Base-by-base conservation (phyloP, 2,888 invertebrate species). In the Salpingus planirostris region DNA sequence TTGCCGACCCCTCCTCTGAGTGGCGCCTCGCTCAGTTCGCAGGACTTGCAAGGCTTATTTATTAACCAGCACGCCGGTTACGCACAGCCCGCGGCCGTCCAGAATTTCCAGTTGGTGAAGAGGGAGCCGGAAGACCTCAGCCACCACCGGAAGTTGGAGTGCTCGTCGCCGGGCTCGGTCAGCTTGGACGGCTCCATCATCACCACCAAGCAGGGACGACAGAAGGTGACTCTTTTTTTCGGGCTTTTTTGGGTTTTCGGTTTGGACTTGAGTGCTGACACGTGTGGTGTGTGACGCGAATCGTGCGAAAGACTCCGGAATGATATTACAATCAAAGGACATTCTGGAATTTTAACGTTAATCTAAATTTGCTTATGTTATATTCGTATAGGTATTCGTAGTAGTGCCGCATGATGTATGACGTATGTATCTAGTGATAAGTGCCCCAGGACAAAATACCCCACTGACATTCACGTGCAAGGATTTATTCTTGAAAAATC, bases 41-140 rank as follows among this genome's bases (percentile, higher is more conserved):
- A 66, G 55, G 70, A 70, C 52, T 62, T 70, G 50, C 69, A 68
- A 55, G 68, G 69, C 48, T 62, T 70, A 55, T 70, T 70, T 60
- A 64, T 69, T 54, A 69, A 62, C 71, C 73, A 73, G 69, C 73
- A 73, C 71, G 72, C 73, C 72, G 69, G 71, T 67, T 66, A 70
- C 71, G 59, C 59, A 51, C 66, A 58, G 53, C 60, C 59, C 50
- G 47, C 72, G 63, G 46, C 57, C 38, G 46, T 57, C 27, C 70
- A 74, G 52, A 73, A 74, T 66, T 70, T 76, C 66, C 76, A 74
- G 59, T 74, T 76, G 61, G 80, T 83, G 64, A 84, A 84, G 69
- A 75, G 83, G 62, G 85, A 84, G 67, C 84, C 84, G 55, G 84
- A 84, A 69, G 85, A 85, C 65, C 72, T 84, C 50, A 83, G 82